phyloP scores from a whole-genome alignment of 2,113 vertebrate species.

The Lophotis ruficrista region DNA sequence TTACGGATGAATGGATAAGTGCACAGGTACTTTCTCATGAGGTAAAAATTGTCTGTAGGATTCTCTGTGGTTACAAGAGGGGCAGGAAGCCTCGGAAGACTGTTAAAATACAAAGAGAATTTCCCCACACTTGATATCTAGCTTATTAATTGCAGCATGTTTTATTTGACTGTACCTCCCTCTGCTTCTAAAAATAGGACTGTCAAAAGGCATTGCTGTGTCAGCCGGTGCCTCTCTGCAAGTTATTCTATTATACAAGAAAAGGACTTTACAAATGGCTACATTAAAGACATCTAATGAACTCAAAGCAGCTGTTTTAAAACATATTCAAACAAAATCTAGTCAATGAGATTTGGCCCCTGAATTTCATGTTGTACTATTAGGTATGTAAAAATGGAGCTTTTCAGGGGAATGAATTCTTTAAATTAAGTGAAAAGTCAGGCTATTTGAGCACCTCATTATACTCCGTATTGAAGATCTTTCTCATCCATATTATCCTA shows the following conservation, averaged over 20 bases:
- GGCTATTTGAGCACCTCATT: conserved; percentile 66
- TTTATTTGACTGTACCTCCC: conserved; percentile 31
- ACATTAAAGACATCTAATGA: conserved; percentile 65
- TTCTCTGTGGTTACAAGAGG: not conserved
- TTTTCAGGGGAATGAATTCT: conserved; percentile 64
- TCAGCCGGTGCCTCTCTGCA: not conserved
- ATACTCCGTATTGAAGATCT: conserved; percentile 54
- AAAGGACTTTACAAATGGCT: conserved; percentile 55
- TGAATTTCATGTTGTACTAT: conserved; percentile 59
- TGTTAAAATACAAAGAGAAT: conserved; percentile 17
- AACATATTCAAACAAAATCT: conserved; percentile 63
- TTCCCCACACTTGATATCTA: not conserved
- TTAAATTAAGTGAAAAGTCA: conserved; percentile 69
- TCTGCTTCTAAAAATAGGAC: conserved; percentile 61
- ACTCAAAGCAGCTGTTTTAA: conserved; percentile 58
- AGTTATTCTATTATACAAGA: conserved; percentile 56
- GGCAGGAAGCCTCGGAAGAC: not conserved
- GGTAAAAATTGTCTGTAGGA: not conserved
- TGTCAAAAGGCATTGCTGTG: conserved; percentile 24
- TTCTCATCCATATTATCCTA: conserved; percentile 70
- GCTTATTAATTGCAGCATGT: conserved; percentile 21
- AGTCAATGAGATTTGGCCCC: conserved; percentile 40
- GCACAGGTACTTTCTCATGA: not conserved
- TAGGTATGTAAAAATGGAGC: conserved; percentile 59
- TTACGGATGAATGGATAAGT: not conserved